Evolutionary conservation across 2,888 invertebrate species (phyloP).

Genomic region (Spisula subtruncata): DNA sequence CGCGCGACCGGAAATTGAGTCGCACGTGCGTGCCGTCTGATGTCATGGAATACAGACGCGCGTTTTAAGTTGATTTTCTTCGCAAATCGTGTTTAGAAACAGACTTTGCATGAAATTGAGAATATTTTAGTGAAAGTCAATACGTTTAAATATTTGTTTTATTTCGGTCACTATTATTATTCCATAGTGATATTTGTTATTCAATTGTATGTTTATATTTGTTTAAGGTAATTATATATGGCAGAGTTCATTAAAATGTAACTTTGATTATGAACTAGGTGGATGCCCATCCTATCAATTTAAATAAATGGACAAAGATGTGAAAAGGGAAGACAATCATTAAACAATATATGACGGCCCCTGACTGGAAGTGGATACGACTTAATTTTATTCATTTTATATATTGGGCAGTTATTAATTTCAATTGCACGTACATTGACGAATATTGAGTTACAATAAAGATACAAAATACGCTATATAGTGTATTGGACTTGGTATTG

Average conservation of each 20-base stretch:
- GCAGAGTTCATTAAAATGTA: background rate
- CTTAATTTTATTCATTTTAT: background rate
- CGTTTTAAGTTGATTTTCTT: background rate
- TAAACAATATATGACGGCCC: background rate
- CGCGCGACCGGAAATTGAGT: constrained; percentile 57
- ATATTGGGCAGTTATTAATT: background rate
- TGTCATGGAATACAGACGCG: constrained; percentile 14
- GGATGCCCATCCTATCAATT: background rate
- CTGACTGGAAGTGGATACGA: background rate
- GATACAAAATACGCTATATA: too few species aligned
- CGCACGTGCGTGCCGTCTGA: constrained; percentile 53
- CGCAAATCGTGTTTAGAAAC: background rate
- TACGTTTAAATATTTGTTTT: background rate
- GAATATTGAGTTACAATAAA: too few species aligned
- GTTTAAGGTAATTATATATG: background rate
- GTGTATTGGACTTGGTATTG: too few species aligned
- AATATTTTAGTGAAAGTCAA: background rate
- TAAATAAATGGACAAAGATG: background rate
- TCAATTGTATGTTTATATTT: background rate
- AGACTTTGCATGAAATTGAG: background rate
- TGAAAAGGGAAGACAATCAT: background rate
- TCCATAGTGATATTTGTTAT: background rate
- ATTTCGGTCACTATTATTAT: background rate
- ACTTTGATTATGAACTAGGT: background rate
- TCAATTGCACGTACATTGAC: background rate